Conservation (phyloP, 92 coral and sea anemone species). For the Siderastrea radians region DNA sequence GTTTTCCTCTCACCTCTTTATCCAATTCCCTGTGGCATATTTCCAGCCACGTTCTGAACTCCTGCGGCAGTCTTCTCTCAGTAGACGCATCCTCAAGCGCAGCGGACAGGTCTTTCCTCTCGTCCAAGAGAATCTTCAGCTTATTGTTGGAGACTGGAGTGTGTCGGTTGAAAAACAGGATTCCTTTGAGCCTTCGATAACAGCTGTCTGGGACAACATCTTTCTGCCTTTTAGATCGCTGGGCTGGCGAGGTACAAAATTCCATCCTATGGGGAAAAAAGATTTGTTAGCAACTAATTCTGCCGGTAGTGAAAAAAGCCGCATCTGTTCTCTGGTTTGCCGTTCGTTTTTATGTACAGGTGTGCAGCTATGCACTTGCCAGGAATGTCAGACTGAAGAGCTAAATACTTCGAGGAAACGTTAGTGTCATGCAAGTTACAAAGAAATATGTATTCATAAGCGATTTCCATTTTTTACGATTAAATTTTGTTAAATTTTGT, state of each 20-base stretch:
- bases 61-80: constrained; percentile 85
- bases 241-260: constrained; percentile 77
- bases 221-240: constrained; percentile 83
- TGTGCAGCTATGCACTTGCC: no score
- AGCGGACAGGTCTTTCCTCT: constrained; percentile 85
- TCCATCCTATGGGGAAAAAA: constrained; percentile 63
- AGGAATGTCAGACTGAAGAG: no score
- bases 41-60: constrained; percentile 85
- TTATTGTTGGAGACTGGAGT: constrained; percentile 92
- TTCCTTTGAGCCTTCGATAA: constrained; percentile 84
- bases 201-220: constrained; percentile 85
- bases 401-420: no score
- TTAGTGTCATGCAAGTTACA: no score
- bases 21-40: constrained; percentile 88
- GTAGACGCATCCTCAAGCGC: constrained; percentile 93
- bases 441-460: no score
- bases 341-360: no score
- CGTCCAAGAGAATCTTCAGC: constrained; percentile 84
- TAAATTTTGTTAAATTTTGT: no score
- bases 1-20: constrained; percentile 69
- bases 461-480: no score
- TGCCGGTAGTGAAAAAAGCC: no score
- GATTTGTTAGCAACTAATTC: background rate
- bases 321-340: no score
- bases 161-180: constrained; percentile 85